Evolutionary conservation across 2,888 invertebrate genomes (phyloP).

Genomic region (Rhorus exstirpatorius): DNA sequence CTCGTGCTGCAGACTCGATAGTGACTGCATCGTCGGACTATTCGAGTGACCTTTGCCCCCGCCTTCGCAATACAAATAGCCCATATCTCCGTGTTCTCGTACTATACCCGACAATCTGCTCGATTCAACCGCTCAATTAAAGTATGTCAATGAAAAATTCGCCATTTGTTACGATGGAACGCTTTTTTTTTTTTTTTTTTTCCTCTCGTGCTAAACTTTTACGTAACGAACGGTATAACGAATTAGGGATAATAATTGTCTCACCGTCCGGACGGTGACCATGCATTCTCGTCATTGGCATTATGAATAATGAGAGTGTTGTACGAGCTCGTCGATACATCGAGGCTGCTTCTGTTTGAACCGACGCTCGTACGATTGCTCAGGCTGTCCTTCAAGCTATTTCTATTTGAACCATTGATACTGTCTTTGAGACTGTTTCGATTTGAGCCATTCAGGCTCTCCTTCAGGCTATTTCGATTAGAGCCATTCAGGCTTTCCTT

Average conservation of each 20-base stretch:
- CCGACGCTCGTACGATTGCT: constrained; percentile 90
- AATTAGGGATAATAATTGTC: constrained; percentile 43
- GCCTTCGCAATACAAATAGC: constrained; percentile 83
- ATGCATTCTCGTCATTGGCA: constrained; percentile 90
- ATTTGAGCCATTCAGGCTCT: constrained; percentile 84
- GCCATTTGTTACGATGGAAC: neutral
- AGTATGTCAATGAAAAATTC: constrained; percentile 32
- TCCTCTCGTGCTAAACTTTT: constrained; percentile 29
- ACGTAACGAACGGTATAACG: constrained; percentile 11
- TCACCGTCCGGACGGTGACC: constrained; percentile 88
- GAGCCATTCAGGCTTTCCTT: constrained; percentile 84
- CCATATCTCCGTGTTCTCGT: constrained; percentile 84
- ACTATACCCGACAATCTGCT: constrained; percentile 83
- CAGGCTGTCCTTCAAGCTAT: constrained; percentile 88
- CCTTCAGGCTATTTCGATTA: constrained; percentile 84
- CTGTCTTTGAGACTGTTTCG: constrained; percentile 85
- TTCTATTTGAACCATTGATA: constrained; percentile 84
- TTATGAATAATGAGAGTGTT: constrained; percentile 95
- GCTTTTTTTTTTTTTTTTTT: constrained; percentile 1
- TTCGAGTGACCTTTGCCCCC: constrained; percentile 84
- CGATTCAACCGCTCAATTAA: constrained; percentile 40
- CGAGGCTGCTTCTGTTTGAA: constrained; percentile 89
- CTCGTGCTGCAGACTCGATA: constrained; percentile 83
- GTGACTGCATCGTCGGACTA: constrained; percentile 86
- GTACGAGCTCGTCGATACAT: constrained; percentile 93